These are phyloP conservation scores for Tachina lurida DNA, from an alignment of 2,888 invertebrate species.

Conservation along the genomic window DNA sequence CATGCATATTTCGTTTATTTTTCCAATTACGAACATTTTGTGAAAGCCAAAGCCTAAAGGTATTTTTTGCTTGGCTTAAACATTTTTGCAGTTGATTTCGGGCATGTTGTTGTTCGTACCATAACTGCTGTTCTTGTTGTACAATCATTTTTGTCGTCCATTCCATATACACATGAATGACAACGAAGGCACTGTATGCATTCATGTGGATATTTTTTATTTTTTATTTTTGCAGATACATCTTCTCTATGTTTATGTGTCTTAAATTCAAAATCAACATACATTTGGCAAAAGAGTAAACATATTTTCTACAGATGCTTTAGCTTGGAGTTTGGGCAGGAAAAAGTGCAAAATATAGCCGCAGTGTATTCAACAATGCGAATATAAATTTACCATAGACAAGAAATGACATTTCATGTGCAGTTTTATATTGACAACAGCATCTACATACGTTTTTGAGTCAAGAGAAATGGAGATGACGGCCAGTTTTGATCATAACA, in stretches of 20 bases:
- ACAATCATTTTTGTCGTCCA: conserved; percentile 16
- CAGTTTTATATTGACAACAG: conserved; percentile 27
- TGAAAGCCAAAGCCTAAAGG: conserved; percentile 58
- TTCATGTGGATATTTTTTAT: conserved; percentile 50
- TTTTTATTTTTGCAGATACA: conserved; percentile 38
- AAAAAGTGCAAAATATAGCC: conserved; percentile 8
- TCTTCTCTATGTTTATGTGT: conserved; percentile 4
- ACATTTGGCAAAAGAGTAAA: conserved; percentile 46
- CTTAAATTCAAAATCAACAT: conserved; percentile 44
- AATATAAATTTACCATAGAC: conserved; percentile 38
- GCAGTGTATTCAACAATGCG: conserved; percentile 11
- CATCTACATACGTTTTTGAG: background rate
- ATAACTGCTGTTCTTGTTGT: conserved; percentile 27
- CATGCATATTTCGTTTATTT: conserved; percentile 64
- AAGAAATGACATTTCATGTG: conserved; percentile 46
- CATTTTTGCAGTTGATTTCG: conserved; percentile 50
- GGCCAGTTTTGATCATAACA: conserved; percentile 67
- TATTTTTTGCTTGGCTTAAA: conserved; percentile 43
- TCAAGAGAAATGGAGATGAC: conserved; percentile 46
- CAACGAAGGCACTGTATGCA: conserved; percentile 62
- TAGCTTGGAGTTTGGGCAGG: conserved; percentile 36
- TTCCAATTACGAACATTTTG: conserved; percentile 70
- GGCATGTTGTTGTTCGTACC: conserved; percentile 41
- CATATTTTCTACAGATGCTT: conserved; percentile 50
- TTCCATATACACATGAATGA: conserved; percentile 37